These are phyloP conservation scores for Entomobrya proxima DNA, from an alignment of 2,888 invertebrate species.

Conservation along the genomic window DNA sequence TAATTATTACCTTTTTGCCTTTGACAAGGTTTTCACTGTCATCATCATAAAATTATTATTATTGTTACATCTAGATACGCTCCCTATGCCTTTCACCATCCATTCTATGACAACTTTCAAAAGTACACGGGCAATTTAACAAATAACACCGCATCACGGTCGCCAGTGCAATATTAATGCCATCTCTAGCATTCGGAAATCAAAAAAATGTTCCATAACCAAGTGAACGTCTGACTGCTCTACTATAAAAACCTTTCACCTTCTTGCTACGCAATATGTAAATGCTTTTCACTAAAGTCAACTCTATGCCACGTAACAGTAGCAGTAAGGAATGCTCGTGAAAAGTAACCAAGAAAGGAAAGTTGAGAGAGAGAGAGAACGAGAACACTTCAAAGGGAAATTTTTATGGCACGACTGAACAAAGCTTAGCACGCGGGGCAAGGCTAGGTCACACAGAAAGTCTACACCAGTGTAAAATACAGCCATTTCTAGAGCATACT, in stretches of 20 bases:
- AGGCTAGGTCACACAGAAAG: neutral
- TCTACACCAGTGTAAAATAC: neutral
- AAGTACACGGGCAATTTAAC: conserved; percentile 15
- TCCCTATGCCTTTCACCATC: too few species aligned
- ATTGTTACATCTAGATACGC: too few species aligned
- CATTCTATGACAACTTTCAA: too few species aligned
- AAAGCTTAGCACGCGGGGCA: neutral
- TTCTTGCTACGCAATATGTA: conserved; percentile 8
- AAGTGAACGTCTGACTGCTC: too few species aligned
- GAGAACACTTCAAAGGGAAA: conserved; percentile 33
- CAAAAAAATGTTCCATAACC: too few species aligned
- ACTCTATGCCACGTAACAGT: too few species aligned
- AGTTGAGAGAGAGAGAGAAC: neutral
- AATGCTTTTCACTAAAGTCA: neutral
- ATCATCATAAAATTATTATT: too few species aligned
- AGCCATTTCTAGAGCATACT: neutral
- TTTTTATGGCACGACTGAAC: conserved; percentile 37
- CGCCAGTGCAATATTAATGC: neutral
- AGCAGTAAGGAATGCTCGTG: neutral
- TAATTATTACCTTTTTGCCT: too few species aligned
- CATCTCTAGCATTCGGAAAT: neutral
- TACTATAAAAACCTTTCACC: too few species aligned
- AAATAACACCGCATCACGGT: neutral
- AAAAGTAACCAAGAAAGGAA: neutral
- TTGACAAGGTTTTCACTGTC: too few species aligned